Base-by-base conservation (phyloP, 92 coral and sea anemone genomes). In the Muricea muricata region DNA sequence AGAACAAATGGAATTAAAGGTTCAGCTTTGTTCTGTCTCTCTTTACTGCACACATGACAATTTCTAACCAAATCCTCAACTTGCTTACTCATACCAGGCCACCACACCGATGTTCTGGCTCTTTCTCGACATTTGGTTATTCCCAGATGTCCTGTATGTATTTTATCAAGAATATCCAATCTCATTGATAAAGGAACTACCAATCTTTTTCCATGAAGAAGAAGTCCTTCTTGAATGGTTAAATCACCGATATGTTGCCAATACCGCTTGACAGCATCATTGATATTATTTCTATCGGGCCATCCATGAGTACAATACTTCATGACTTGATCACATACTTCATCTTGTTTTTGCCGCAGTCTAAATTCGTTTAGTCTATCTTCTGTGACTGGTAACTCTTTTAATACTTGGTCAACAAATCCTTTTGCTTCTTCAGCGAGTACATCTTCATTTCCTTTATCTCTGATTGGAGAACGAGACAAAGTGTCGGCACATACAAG, bases 61-160 rank as follows among this genome's bases (percentile, higher is more conserved):
- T 73, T 32, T 63, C 52, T 60, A 25, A 89, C 82, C 79, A 89
- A 84, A 42, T 84, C 88, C 21, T 73, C 60, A 33, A 61, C 30
- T 21, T 72, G 52, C n/a, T 79, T 73, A 75, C 93, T 88, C 21
- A 91, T 42, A 3, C 92, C 97, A 48, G 94, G 94, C 94, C 94
- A 93, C 94, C 94, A 91, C n/a, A 93, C 74, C 23, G 92, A 88
- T 28, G 45, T 30, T 48, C 83, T 84, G 29, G 93, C 97, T 15
- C 94, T 87, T 72, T 47, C 86, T 30, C 94, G 73, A 73, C 93
- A 93, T 52, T 91, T 93, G 31, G 89, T 84, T 32, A 93, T 86
- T 8, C 94, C 97, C 52, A 91, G 94, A 56, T 91, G 97, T 15
- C 94, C 97, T 37, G 87, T 80, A 58, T 93, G 94, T 9, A 91